These are phyloP conservation scores for Ceratina australensis DNA, from an alignment of 1,140 invertebrate species.

Conservation along the genomic window DNA sequence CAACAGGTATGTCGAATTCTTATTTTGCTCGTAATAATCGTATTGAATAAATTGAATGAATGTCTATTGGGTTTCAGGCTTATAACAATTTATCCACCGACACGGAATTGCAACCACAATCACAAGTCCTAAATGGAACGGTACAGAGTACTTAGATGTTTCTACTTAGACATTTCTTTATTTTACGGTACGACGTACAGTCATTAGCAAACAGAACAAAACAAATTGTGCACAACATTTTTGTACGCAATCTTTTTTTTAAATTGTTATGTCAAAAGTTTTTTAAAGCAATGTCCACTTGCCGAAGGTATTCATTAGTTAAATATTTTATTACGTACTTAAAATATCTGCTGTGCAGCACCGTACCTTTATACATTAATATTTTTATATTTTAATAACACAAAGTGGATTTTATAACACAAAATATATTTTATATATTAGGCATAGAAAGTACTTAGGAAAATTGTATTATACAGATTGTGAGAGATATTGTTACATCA, in stretches of 20 bases:
- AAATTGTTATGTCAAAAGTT: neutral
- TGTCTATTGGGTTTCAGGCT: slow-evolving; percentile 38
- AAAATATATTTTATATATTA: slow-evolving; percentile 19
- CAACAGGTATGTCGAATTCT: slow-evolving; percentile 67
- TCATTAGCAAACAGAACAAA: neutral
- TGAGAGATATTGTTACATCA: neutral
- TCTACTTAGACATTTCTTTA: slow-evolving; percentile 6
- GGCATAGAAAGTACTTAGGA: neutral
- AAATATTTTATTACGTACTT: no score
- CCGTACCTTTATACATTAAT: slow-evolving; percentile 17
- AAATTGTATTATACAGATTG: no score
- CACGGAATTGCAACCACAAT: neutral
- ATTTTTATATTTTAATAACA: slow-evolving; percentile 22
- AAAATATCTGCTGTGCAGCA: neutral
- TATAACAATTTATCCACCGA: neutral
- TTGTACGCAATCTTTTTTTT: neutral
- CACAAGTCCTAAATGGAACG: neutral
- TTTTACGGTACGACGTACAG: neutral
- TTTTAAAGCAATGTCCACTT: neutral
- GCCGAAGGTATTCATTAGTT: neutral
- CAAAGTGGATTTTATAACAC: neutral
- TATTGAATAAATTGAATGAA: neutral
- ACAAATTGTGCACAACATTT: neutral
- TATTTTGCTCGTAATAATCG: neutral
- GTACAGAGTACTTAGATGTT: neutral